A percentile compares a stretch with the other conserved stretches of the same genome.
phyloP scores from a whole-genome alignment of 1,140 invertebrate species.

The Drosophila dunni region DNA sequence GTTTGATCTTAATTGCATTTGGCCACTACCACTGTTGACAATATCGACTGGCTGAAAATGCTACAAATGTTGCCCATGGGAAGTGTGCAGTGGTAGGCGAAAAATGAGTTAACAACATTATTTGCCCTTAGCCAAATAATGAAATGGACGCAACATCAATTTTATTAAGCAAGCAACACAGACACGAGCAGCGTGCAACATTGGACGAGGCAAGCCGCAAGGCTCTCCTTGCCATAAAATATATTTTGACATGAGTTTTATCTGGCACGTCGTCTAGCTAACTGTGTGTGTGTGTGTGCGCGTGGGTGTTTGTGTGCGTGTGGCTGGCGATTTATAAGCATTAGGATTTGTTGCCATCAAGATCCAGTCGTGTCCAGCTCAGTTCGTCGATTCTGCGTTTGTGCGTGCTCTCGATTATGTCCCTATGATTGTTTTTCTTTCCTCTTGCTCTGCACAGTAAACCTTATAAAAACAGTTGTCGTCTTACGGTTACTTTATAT shows the following conservation, averaged over 20 bases:
- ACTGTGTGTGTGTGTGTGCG: constrained; percentile 43
- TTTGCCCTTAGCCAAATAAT: constrained; percentile 53
- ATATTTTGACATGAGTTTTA: constrained; percentile 80
- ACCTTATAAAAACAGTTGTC: constrained; percentile 25
- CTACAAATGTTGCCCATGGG: constrained; percentile 64
- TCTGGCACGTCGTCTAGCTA: constrained; percentile 68
- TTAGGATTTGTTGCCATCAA: constrained; percentile 72
- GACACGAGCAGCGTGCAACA: constrained; percentile 17
- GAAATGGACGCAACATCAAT: constrained; percentile 55
- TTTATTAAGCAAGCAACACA: constrained; percentile 44
- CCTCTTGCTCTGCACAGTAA: not conserved
- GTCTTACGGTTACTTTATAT: constrained; percentile 16
- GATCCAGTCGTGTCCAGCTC: constrained; percentile 48
- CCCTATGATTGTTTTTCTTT: constrained; percentile 22
- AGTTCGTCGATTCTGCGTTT: constrained; percentile 21
- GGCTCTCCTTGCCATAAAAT: constrained; percentile 57
- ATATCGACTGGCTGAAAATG: constrained; percentile 44
- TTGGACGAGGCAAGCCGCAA: constrained; percentile 22
- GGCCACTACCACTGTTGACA: constrained; percentile 59
- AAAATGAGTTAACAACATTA: constrained; percentile 80
- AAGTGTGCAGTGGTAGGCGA: constrained; percentile 44
- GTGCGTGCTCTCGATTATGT: constrained; percentile 36
- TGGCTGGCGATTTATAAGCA: constrained; percentile 70
- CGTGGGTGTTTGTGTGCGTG: constrained; percentile 42
- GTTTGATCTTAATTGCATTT: constrained; percentile 64